Evolutionary conservation across 2,797 vertebrate genomes (phyloP), one percentile per base, ranked within the genome.

Genomic region (Amblyraja radiata): DNA sequence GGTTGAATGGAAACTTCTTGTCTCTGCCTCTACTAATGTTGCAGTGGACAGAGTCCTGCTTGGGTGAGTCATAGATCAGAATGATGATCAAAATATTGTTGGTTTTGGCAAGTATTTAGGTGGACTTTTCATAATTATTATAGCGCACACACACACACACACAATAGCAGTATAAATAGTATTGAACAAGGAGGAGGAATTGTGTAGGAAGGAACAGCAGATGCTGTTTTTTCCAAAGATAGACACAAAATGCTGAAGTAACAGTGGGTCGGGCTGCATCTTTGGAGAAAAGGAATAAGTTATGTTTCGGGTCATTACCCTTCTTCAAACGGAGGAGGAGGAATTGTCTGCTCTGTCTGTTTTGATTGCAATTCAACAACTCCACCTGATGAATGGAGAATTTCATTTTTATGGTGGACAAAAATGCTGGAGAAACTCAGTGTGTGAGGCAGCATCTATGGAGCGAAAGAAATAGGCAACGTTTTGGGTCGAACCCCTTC

Each of bases 1-100:
- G 93, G 93, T 94, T 93, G 95, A 95, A 0, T 97, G 97, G 97
- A 97, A 96, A 94, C 93, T 97, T 93, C 95, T 97, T 25, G 95
- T 97, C 93, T 97, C 97, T 92, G 96, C 97, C 93, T 97, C 96
- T 79, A 97, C 97, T 4, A 97, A 97, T 0, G 94, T 97, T 81
- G 97, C 97, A 0, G 96, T 97, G 68, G 97, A 97, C 94, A 96
- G 97, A 95, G 95, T 97, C n/a, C 95, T 97, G 93, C 94, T 97
- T 93, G 95, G 96, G 97, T 97, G 94, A 54, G 96, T 95, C 14
- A 25, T 18, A 73, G 73, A 74, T 21, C 76, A 36, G 39, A 16
- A 1, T 61, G 65, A 39, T 23, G 36, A 63, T 65, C 25, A 13
- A 63, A 65, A 93, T 36, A 1, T 81, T 46, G 36, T n/a, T 4